Percentiles rank a stretch among this genome's conserved stretches.
These are phyloP conservation scores for Clavelina lepadiformis DNA, from an alignment of 23 tunicate species.

Conservation along the genomic window DNA sequence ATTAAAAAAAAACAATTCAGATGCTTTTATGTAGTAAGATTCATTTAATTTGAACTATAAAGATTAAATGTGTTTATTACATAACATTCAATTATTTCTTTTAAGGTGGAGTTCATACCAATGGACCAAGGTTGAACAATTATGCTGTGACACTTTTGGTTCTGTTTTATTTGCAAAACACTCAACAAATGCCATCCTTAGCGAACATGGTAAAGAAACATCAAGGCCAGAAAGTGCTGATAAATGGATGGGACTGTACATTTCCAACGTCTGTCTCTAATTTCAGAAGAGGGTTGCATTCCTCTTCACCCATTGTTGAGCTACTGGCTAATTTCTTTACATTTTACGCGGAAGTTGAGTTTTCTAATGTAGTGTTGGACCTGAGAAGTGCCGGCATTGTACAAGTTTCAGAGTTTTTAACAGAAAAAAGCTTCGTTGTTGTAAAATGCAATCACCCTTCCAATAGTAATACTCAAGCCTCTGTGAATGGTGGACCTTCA, in stretches of 20 bases:
- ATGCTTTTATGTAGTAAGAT: background rate
- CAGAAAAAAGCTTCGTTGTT: background rate
- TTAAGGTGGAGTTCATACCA: slow-evolving; percentile 50
- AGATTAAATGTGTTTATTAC: background rate
- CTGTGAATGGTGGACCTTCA: no score
- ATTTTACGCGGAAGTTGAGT: slow-evolving; percentile 59
- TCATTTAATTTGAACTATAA: background rate
- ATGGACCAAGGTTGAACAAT: slow-evolving; percentile 70
- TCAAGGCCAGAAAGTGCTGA: background rate
- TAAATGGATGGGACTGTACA: slow-evolving; percentile 61
- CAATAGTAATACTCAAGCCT: no score
- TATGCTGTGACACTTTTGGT: slow-evolving; percentile 73
- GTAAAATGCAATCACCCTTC: background rate
- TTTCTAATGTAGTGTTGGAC: slow-evolving; percentile 30
- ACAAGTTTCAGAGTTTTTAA: background rate
- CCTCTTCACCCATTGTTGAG: slow-evolving; percentile 7
- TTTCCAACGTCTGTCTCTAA: slow-evolving; percentile 4
- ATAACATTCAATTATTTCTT: background rate
- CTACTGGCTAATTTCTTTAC: slow-evolving; percentile 52
- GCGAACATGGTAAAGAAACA: background rate
- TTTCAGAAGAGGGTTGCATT: background rate
- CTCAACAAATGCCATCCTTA: slow-evolving; percentile 19
- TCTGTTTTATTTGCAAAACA: slow-evolving; percentile 46
- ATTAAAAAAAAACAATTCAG: no score
- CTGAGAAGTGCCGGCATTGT: slow-evolving; percentile 11